Evolutionary conservation across 2,113 vertebrate genomes (phyloP).

Genomic region (Lepus timidus): DNA sequence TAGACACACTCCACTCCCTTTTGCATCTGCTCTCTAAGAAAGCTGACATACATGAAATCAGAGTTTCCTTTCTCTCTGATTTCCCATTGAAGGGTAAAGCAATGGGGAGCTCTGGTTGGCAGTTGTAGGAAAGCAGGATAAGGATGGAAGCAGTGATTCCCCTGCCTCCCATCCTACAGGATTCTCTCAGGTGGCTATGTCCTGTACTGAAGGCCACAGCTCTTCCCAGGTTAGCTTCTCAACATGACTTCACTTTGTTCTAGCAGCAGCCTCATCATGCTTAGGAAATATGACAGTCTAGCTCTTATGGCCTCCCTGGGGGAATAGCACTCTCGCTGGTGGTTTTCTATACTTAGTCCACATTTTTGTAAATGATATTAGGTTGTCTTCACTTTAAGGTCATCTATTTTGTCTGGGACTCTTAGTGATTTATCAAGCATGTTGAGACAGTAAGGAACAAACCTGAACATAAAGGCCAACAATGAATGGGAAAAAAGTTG

Average conservation of each 20-base stretch:
- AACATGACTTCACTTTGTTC: not conserved
- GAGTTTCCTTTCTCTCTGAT: not conserved
- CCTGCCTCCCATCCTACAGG: not conserved
- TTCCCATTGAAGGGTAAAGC: not conserved
- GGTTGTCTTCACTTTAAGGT: not conserved
- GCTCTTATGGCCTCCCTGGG: not conserved
- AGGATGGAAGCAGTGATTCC: not conserved
- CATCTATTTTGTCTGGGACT: not conserved
- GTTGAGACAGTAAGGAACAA: not conserved
- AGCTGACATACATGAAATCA: not conserved
- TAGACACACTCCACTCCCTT: not conserved
- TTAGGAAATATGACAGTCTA: fast-evolving
- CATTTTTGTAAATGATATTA: not conserved
- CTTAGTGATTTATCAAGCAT: not conserved
- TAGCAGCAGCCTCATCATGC: not conserved
- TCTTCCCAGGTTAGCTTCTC: not conserved
- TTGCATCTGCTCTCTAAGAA: not conserved
- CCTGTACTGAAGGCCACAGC: not conserved
- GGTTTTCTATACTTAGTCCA: not conserved
- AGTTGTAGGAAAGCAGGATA: not conserved
- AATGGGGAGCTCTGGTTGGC: not conserved
- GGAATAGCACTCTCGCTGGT: not conserved
- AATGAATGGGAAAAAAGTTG: not conserved
- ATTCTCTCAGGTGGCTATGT: no score
- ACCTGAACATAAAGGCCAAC: not conserved